Percentiles rank a stretch among this genome's conserved stretches.
phyloP scores from a whole-genome alignment of 2,113 vertebrate genomes.

The Neotragus moschatus region DNA sequence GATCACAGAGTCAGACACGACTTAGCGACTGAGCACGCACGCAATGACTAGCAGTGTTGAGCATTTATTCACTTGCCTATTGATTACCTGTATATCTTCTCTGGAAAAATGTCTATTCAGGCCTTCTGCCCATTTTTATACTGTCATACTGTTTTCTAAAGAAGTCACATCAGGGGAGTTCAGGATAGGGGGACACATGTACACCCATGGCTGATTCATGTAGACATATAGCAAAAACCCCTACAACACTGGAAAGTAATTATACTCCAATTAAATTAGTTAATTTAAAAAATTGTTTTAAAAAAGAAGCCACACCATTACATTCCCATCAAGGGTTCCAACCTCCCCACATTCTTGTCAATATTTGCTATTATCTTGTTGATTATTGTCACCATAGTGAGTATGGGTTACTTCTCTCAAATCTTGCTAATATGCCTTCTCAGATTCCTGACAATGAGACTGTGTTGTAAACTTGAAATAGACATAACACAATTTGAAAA shows the following conservation, averaged over 20 bases:
- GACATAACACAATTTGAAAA: not conserved
- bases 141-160: not conserved
- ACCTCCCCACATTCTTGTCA: not conserved
- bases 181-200: not conserved
- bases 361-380: not conserved
- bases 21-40: rapidly evolving
- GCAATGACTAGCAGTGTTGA: not conserved
- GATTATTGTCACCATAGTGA: not conserved
- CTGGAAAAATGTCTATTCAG: not conserved
- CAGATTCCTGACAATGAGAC: not conserved
- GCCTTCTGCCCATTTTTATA: not conserved
- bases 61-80: not conserved
- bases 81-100: not conserved
- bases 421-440: not conserved
- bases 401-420: not conserved
- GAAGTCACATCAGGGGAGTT: not conserved
- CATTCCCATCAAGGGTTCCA: not conserved
- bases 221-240: not conserved
- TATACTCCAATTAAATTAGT: not conserved
- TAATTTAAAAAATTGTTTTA: not conserved
- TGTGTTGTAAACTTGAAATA: not conserved
- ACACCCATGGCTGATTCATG: not conserved
- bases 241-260: not conserved
- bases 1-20: not conserved
- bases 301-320: not conserved